Base-by-base conservation (phyloP, 2,113 vertebrate genomes). In the Platichthys flesus region DNA sequence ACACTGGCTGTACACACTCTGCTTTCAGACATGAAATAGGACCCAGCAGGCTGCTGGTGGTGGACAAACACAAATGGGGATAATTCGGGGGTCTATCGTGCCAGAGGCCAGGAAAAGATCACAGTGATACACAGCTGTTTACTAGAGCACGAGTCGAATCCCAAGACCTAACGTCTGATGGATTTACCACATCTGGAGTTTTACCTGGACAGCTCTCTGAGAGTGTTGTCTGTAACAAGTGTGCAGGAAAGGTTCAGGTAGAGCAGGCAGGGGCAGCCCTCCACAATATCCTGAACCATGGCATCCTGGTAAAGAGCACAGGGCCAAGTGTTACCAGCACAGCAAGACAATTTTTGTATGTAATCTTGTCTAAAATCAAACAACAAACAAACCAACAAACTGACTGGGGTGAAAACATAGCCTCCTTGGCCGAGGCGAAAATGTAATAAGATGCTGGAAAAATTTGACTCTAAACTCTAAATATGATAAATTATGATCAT, bases 181-280 rank as follows among this genome's bases (percentile, higher is more conserved):
- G 26, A 51, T 26, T 72, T 51, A 21, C 2, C 8, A 47, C 3
- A 75, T 10, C 31, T 45, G 8, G 45, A 70, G 40, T 12, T 62
- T 72, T 93, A 97, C 95, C 93, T 96, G 54, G 94, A 91, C 54
- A 97, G 85, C 21, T 94, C 83, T 69, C 75, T n/a, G 31, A 96
- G 76, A 0, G 93, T 92, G 71, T 83, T 83, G 56, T 97, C 94
- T 69, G 94, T 95, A 84, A 96, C 88, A 16, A 55, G 20, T 23
- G 96, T 96, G 82, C 89, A 90, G 1, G 94, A 95, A 9, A 98
- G 76, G 83, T 96, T 96, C 73, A 96, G 91, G 90, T 90, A 94
- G n/a, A 96, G 90, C 74, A 97, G 86, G 45, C 92, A 91, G 45
- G 88, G 88, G 66, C 95, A 97, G 23, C 92, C 87, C 75, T 95